phyloP scores from a whole-genome alignment of 2,797 vertebrate species.

The Tokudaia tokunoshimensis region DNA sequence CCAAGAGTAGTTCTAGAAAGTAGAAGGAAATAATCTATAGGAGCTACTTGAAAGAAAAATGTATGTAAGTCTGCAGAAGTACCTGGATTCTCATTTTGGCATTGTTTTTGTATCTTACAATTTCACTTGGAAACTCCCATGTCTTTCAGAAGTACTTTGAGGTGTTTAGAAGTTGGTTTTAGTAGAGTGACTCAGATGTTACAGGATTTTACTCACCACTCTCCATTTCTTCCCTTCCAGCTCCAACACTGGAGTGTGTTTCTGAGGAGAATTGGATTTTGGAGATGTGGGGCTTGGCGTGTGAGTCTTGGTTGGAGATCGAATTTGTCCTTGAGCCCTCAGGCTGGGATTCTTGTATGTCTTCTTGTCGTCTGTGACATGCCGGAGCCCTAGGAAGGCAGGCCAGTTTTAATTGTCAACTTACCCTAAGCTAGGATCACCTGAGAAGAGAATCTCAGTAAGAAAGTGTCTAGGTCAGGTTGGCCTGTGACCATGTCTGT shows the following conservation, averaged over 20 bases:
- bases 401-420: neutral
- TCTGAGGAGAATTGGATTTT: constrained; percentile 86
- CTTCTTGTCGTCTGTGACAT: constrained; percentile 94
- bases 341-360: constrained; percentile 96
- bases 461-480: neutral
- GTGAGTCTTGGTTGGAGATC: constrained; percentile 89
- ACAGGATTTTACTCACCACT: constrained; percentile 91
- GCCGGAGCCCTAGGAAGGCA: constrained; percentile 92
- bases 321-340: constrained; percentile 88
- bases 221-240: constrained; percentile 99
- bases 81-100: neutral
- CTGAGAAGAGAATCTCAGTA: neutral
- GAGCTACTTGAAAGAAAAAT: neutral
- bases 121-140: neutral
- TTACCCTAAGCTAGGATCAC: neutral
- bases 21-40: constrained; percentile 11
- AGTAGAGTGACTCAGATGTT: fast-evolving
- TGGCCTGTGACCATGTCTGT: neutral
- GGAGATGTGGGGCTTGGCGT: constrained; percentile 82
- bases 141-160: neutral
- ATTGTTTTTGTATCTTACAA: neutral
- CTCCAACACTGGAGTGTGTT: constrained; percentile 92
- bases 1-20: neutral
- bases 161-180: neutral
- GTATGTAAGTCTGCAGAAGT: neutral